A percentile compares a stretch with the other conserved stretches of the same genome.
Evolutionary conservation across 2,113 vertebrate genomes (phyloP).

Genomic region (Columbina picui): DNA sequence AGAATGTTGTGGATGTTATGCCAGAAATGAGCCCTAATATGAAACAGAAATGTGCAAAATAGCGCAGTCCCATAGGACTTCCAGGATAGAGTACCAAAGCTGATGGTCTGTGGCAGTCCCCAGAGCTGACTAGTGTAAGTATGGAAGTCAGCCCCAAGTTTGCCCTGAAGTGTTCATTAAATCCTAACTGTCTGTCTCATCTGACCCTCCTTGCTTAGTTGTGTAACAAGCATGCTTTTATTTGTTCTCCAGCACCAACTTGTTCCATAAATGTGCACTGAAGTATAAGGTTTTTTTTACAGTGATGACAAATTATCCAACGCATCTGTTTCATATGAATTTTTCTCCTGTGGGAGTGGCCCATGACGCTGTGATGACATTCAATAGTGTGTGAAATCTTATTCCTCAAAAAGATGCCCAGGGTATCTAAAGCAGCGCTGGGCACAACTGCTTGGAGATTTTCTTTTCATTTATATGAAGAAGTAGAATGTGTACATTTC

Average conservation of each 20-base stretch:
- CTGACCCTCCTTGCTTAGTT: constrained; percentile 73
- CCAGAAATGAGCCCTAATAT: neutral
- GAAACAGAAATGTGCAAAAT: neutral
- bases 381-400: neutral
- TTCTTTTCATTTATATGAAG: neutral
- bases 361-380: accelerated
- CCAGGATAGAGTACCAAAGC: neutral
- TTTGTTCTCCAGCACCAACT: constrained; percentile 73
- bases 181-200: constrained; percentile 39
- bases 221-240: constrained; percentile 81
- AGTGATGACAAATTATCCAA: constrained; percentile 89
- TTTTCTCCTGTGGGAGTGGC: neutral
- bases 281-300: constrained; percentile 73
- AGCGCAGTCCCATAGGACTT: neutral
- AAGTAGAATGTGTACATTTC: neutral
- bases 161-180: neutral
- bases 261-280: constrained; percentile 74
- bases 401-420: neutral
- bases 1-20: neutral
- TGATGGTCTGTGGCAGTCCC: neutral
- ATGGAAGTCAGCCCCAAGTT: neutral
- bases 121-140: neutral
- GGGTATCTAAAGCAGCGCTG: neutral
- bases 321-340: neutral
- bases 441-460: neutral